Percentiles rank a stretch among this genome's conserved stretches.
These are phyloP conservation scores for Volucella zonaria DNA, from an alignment of 2,888 invertebrate genomes.

Conservation along the genomic window DNA sequence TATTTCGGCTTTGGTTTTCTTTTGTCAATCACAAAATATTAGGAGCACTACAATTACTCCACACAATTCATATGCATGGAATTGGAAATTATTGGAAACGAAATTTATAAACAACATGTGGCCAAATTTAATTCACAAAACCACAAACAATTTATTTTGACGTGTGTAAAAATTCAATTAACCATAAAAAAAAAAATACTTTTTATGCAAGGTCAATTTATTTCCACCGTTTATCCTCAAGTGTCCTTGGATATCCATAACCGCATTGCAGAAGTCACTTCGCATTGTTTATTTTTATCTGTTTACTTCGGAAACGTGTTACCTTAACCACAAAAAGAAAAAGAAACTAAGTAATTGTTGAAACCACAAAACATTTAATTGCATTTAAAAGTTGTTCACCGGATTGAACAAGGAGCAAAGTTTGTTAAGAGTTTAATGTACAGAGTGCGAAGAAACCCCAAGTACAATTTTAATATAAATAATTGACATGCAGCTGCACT, in stretches of 20 bases:
- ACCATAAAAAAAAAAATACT: slow-evolving; percentile 14
- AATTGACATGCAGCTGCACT: too few species aligned
- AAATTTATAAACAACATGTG: slow-evolving; percentile 48
- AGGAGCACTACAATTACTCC: too few species aligned
- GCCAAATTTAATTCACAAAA: slow-evolving; percentile 36
- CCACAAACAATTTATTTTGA: slow-evolving; percentile 58
- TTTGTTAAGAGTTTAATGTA: neutral
- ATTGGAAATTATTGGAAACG: slow-evolving; percentile 28
- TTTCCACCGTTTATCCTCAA: slow-evolving; percentile 18
- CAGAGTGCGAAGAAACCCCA: neutral
- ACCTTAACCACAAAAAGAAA: slow-evolving; percentile 43
- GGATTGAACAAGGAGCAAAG: neutral
- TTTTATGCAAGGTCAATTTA: slow-evolving; percentile 27
- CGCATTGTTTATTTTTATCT: slow-evolving; percentile 7
- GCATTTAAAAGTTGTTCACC: slow-evolving; percentile 15
- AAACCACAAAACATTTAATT: slow-evolving; percentile 57
- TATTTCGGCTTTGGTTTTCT: too few species aligned
- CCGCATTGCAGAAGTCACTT: slow-evolving; percentile 37
- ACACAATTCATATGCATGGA: neutral
- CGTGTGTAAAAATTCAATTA: slow-evolving; percentile 53
- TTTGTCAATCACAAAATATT: too few species aligned
- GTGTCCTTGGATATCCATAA: slow-evolving; percentile 50
- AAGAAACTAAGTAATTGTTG: slow-evolving; percentile 11
- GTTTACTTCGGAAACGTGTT: slow-evolving; percentile 52
- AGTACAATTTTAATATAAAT: neutral